Evolutionary conservation across 2,797 vertebrate genomes (phyloP).

Genomic region (Microctenopoma steveboyesi): DNA sequence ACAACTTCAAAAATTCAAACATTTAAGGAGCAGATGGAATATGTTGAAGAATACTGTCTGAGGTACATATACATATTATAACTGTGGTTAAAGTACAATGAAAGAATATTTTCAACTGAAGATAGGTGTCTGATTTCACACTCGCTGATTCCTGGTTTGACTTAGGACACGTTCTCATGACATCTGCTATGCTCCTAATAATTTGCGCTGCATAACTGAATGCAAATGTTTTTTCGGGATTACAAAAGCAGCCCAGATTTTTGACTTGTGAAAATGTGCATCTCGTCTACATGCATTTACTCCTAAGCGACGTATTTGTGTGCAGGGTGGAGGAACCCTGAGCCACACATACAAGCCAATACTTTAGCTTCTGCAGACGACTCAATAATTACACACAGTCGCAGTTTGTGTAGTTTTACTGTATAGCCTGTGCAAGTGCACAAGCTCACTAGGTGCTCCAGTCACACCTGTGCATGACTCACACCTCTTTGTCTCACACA

Average conservation of each 20-base stretch:
- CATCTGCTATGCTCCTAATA: slow-evolving; percentile 44
- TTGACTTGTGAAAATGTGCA: slow-evolving; percentile 25
- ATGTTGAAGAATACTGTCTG: slow-evolving; percentile 10
- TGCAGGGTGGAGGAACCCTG: slow-evolving; percentile 4
- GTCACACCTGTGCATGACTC: slow-evolving; percentile 39
- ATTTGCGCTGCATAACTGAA: slow-evolving; percentile 50
- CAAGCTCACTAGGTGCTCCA: slow-evolving; percentile 1
- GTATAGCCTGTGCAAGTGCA: background rate
- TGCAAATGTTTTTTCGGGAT: slow-evolving; percentile 43
- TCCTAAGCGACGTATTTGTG: slow-evolving; percentile 3
- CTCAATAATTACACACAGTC: slow-evolving; percentile 6
- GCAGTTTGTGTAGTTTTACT: slow-evolving; percentile 3
- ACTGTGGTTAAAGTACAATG: background rate
- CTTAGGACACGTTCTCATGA: slow-evolving; percentile 32
- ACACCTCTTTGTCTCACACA: slow-evolving; percentile 45
- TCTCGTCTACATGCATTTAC: background rate
- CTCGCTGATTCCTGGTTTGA: slow-evolving; percentile 27
- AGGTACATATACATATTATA: background rate
- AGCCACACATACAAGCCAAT: slow-evolving; percentile 2
- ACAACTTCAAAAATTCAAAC: no score
- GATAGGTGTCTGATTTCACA: slow-evolving; percentile 9
- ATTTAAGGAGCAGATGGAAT: background rate
- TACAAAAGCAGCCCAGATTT: slow-evolving; percentile 9
- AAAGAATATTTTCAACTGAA: background rate
- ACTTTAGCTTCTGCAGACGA: slow-evolving; percentile 7